Base-by-base conservation (phyloP, 2,888 invertebrate species). In the Philopedon plagiatum region DNA sequence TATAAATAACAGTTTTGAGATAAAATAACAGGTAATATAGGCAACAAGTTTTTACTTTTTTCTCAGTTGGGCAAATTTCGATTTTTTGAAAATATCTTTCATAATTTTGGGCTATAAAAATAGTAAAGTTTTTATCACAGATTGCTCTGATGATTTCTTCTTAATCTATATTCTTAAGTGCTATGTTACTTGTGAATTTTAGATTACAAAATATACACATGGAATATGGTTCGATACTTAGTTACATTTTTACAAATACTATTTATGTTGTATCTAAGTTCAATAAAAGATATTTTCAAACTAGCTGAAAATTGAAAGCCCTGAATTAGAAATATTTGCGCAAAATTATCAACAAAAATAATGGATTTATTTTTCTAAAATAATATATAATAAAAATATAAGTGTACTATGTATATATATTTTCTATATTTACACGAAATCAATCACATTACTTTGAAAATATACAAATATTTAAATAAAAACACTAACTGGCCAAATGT, bases 331-430 rank as follows among this genome's bases (percentile, higher is more conserved):
- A 74, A 71, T 74, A 70, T 69, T 4, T 58, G 63, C 60, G 63
- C 73, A 73, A 66, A 77, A 75, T 71, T 75, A 76, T 71, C 76
- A 78, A 76, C 76, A 77, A 75, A 75, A 77, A 78, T 77, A 77
- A 76, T 77, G 76, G 71, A 56, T 62, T 73, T 51, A 29, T 15
- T 54, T 15, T 54, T 46, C 21, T 29, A 32, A 76, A 77, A 70
- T 76, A 74, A 77, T 79, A 72, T 68, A 78, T 76, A 77, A 78
- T 76, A 78, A 79, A 80, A 79, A 78, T 78, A 78, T 75, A 76
- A 69, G 13, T 41, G 39, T 37, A 26, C 18, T 54, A 34, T 75
- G 15, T 39, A 8, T 34, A 62, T 77, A 75, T 75, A 66, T 79
- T 69, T 76, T 74, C 76, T 73, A 73, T 78, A 76, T 80, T 67